Base-by-base conservation (phyloP, 2,113 vertebrate genomes). In the Excalfactoria chinensis region DNA sequence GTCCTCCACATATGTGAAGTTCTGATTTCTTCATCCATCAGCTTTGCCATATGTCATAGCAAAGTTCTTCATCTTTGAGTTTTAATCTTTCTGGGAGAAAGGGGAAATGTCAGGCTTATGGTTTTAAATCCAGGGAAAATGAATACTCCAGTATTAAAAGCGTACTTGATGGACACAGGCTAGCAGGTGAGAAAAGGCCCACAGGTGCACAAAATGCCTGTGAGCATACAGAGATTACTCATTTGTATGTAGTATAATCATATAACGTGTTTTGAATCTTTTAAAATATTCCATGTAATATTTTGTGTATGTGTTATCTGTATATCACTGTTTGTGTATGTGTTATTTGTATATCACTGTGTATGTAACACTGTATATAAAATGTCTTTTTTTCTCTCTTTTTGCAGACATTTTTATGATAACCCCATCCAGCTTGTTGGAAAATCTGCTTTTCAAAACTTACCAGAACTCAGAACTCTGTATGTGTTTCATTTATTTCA, bases 341-440 rank as follows among this genome's bases (percentile, higher is more conserved):
- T 58, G 32, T 58, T n/a, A 58, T 58, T 58, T n/a, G 32, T 58
- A n/a, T 58, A 58, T n/a, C 30, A 20, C 10, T 81, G 88, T 37
- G 37, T 46, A 70, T 6, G 34, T 91, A 68, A 95, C 30, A 20
- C 12, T 84, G 88, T 48, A 71, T 6, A 35, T 92, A 68, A 95
- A 51, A 48, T 73, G 40, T 26, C 44, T 73, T 81, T 79, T 76
- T 76, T 89, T 71, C 89, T 34, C n/a, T 81, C 85, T 97, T 89
- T 91, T 97, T 93, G 60, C 95, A 99, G 99, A 98, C 98, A 99
- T 92, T 99, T 99, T 97, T 99, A 99, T 87, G 98, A 99, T 93
- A 99, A 99, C 53, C 99, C 99, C 30, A 99, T 99, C 93, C 98
- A 99, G 87, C 98, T 98, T 71, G 99, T 99, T 48, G 99, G 98